Evolutionary conservation across 1,140 invertebrate species (phyloP), one percentile per base, ranked within the genome.

Genomic region (Palaemon carinicauda): DNA sequence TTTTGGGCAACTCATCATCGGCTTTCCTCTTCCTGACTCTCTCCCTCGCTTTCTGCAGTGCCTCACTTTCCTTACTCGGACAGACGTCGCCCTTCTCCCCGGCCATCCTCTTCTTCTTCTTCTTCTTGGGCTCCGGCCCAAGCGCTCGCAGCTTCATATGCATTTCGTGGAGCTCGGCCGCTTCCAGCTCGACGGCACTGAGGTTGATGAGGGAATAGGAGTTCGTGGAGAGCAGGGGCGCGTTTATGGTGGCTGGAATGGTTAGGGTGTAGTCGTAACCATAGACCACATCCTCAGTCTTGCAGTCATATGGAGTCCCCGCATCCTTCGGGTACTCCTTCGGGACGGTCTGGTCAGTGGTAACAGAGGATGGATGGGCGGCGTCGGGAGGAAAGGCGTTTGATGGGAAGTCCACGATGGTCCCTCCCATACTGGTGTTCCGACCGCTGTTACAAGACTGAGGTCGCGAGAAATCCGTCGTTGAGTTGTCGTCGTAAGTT

Each of bases 1-100:
- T 93, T 81, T 95, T 94, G 1, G 96, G 95, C 88, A 96, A 91
- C 90, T 96, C 96, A 84, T 96, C 95, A 0, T 87, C 83, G 21
- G 82, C 84, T 53, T 53, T 78, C 9, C 75, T 79, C 17, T 84
- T 84, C 27, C 89, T 56, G 41, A 88, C 89, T 21, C 87, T 78
- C 54, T 88, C 88, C 69, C 89, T 24, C 65, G 89, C 80, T 75
- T 80, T 33, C 89, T 82, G n/a, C 24, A 87, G 87, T 2, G 89
- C 85, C 10, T 88, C 77, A 5, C 31, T 79, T 21, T 89, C 87
- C 33, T 80, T 52, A 14, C 87, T 74, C 33, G 74, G 79, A 33
- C 87, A 15, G 29, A 27, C 19, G 19, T 33, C 33, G 17, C 41
- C 73, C 52, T 53, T 82, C 54, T 21, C 27, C 31, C 41, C 51